Percentiles rank a stretch among this genome's conserved stretches.
These are phyloP conservation scores for Pseudomyrmex sp. DNA, from an alignment of 1,140 invertebrate species.

Conservation along the genomic window DNA sequence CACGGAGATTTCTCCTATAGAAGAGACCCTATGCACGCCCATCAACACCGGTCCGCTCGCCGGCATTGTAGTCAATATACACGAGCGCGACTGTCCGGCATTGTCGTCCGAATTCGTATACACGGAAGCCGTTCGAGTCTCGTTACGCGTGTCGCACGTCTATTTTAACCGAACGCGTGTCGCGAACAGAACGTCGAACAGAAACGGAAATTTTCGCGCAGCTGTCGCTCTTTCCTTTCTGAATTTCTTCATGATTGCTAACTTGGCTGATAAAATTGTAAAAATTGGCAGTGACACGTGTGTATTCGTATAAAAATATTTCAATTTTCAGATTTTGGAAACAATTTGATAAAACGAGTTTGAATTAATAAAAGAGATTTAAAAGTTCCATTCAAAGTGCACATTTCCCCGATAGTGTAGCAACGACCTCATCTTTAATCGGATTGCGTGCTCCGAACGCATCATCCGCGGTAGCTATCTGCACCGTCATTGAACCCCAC, in stretches of 20 bases:
- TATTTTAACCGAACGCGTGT: slow-evolving; percentile 55
- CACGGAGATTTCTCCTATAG: slow-evolving; percentile 69
- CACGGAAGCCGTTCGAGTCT: slow-evolving; percentile 73
- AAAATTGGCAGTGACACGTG: neutral
- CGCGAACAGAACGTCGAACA: slow-evolving; percentile 31
- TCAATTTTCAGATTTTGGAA: neutral
- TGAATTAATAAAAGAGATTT: slow-evolving; percentile 10
- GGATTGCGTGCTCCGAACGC: slow-evolving; percentile 54
- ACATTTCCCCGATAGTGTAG: slow-evolving; percentile 39
- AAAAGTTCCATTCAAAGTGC: slow-evolving; percentile 4
- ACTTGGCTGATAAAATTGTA: neutral
- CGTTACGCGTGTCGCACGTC: slow-evolving; percentile 65
- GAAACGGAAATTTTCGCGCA: slow-evolving; percentile 31
- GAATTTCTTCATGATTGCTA: neutral
- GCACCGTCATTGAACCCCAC: slow-evolving; percentile 75
- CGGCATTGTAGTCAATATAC: slow-evolving; percentile 72
- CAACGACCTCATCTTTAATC: slow-evolving; percentile 40
- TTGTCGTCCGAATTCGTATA: slow-evolving; percentile 72
- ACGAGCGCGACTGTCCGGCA: slow-evolving; percentile 48
- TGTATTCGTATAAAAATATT: neutral
- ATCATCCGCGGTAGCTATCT: slow-evolving; percentile 74
- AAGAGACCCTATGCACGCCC: slow-evolving; percentile 58
- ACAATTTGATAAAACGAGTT: neutral
- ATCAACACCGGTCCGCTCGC: slow-evolving; percentile 59
- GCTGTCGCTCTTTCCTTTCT: slow-evolving; percentile 28